Base-by-base conservation (phyloP, 2,113 vertebrate species). In the Mellivora capensis region DNA sequence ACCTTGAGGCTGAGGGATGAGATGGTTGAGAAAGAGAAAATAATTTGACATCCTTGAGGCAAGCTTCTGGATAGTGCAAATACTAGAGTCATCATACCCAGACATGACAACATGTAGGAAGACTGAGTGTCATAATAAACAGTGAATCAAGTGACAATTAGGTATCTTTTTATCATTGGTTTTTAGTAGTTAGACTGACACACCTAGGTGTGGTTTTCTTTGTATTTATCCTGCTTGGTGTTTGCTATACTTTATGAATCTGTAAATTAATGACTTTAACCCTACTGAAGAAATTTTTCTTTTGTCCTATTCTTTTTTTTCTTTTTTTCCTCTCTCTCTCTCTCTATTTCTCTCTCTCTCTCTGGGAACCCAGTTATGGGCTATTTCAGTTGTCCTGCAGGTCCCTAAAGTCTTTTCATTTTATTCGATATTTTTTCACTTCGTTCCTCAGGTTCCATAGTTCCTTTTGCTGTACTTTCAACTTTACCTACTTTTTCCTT, bases 71-170 rank as follows among this genome's bases (percentile, higher is more conserved):
- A 87, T 84, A 93, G 90, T 81, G 82, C 89, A 96, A 97, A 97
- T 84, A 76, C 44, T 76, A 34, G 39, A 94, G 87, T 79, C 4
- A 0, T 96, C 74, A 9, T 91, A 93, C 9, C 85, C 92, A 98
- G 98, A 97, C 96, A 7, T 96, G 98, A 97, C 87, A 96, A 95
- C 96, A 94, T 95, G 82, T 93, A 72, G 77, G 91, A 97, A 88
- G 94, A 95, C 96, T 91, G 84, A 39, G 31, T 92, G 80, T 67
- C 77, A 61, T 85, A 93, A 27, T 92, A 86, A 96, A 87, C 93
- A 92, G 76, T 27, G 95, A 95, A 17, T 71, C 1, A 0, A n/a
- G 81, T 94, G 93, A 97, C 97, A 96, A 87, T 87, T 83, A 94
- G 57, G 88, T 98, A 91, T 97, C 97, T 92, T 86, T 71, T 59